Evolutionary conservation across 1,140 invertebrate species (phyloP), one percentile per base, ranked within the genome.

Genomic region (Calephelis nemesis): DNA sequence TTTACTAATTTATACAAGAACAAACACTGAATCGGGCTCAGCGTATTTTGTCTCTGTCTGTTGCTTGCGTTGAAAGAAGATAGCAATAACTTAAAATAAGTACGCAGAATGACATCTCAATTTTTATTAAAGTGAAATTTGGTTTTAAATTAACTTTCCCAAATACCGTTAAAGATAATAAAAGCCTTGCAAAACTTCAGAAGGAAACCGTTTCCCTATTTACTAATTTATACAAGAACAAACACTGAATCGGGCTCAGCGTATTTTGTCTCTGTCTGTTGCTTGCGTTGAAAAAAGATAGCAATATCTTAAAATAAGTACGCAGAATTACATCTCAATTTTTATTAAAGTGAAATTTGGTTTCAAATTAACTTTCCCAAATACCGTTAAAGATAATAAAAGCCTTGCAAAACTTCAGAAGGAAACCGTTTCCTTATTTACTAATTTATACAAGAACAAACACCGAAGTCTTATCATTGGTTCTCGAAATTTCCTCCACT

Each of bases 401-500:
- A 58, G 19, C 52, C 13, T 11, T 12, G 52, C 19, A n/a, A 58
- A 58, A 15, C 30, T 58, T 30, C 19, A 58, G 30, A 30, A 5
- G 52, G 30, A 30, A 58, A 30, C n/a, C 19, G 19, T 58, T 58
- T 30, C 54, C 30, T 58, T 30, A 30, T 58, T 54, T 10, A 58
- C 54, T 58, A 58, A 58, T 58, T 58, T 60, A 60, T 30, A 60
- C n/a, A 60, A 60, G 58, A 60, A 60, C 30, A 60, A 60, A 60
- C 58, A 60, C 30, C 58, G 30, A 40, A 60, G 58, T 60, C 54
- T 60, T 60, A 60, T 60, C 54, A 60, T 40, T 60, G 30, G 54
- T 60, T 60, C 11, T 19, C 30, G 39, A 60, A 60, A 60, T 60
- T 60, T 60, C 54, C 54, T 60, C 30, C 30, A 60, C 54, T 60